Percentiles rank a stretch among this genome's conserved stretches.
Evolutionary conservation across 2,113 vertebrate genomes (phyloP).

Genomic region (Apeltes quadracus): DNA sequence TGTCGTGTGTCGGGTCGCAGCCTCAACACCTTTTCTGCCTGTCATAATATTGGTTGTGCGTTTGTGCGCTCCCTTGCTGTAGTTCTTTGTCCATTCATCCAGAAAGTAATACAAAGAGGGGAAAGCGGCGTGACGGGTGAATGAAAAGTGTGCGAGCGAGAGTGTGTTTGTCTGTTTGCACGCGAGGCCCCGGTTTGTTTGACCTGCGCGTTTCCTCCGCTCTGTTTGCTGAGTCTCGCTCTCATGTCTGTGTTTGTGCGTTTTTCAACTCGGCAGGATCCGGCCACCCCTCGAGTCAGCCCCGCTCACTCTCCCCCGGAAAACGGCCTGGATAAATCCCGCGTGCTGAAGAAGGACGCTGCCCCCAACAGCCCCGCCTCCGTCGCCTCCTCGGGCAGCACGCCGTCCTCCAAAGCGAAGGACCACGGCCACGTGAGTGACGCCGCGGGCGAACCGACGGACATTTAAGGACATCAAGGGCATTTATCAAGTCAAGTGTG

Average conservation of each 20-base stretch:
- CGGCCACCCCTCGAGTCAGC: slow-evolving; percentile 90
- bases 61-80: slow-evolving; percentile 45
- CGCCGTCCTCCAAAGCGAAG: slow-evolving; percentile 96
- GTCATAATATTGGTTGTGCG: slow-evolving; percentile 61
- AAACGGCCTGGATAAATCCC: slow-evolving; percentile 92
- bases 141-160: slow-evolving; percentile 51
- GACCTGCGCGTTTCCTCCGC: slow-evolving; percentile 73
- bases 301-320: slow-evolving; percentile 93
- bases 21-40: slow-evolving; percentile 53
- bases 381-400: slow-evolving; percentile 95
- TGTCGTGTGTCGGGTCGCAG: slow-evolving; percentile 36
- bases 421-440: slow-evolving; percentile 90
- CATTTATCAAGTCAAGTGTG: slow-evolving; percentile 68
- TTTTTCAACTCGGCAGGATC: slow-evolving; percentile 83
- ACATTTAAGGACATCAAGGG: no score
- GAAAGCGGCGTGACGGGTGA: slow-evolving; percentile 67
- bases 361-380: slow-evolving; percentile 95
- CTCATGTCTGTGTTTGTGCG: slow-evolving; percentile 37
- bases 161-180: slow-evolving; percentile 67
- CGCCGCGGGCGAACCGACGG: no score
- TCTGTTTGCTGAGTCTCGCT: slow-evolving; percentile 71
- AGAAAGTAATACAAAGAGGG: slow-evolving; percentile 62
- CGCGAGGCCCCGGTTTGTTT: slow-evolving; percentile 75
- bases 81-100: slow-evolving; percentile 61
- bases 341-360: slow-evolving; percentile 90